A percentile compares a stretch with the other conserved stretches of the same genome.
Conservation (phyloP, 2,113 vertebrate species). For the Pitta sordida region DNA sequence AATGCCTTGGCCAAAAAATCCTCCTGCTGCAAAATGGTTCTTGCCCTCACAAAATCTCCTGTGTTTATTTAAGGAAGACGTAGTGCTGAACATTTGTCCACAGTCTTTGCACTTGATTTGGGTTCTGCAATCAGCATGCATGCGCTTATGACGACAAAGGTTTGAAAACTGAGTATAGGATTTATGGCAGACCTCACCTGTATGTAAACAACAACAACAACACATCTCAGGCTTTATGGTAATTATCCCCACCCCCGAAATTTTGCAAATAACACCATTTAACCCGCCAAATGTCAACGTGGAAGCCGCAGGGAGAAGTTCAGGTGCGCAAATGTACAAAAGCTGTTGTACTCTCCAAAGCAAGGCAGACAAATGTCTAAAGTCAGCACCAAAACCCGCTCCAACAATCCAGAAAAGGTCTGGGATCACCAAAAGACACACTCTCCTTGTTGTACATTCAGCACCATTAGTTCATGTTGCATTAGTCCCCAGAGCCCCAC, state of each 20-base stretch:
- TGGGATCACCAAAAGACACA: not conserved
- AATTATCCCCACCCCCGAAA: conserved; percentile 62
- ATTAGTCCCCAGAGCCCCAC: not conserved
- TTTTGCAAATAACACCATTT: conserved; percentile 68
- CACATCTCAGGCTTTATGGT: conserved; percentile 78
- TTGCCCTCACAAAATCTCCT: conserved; percentile 99
- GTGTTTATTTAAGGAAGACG: conserved; percentile 99
- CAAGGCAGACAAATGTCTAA: conserved; percentile 61
- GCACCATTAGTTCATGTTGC: fast-evolving
- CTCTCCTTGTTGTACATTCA: not conserved
- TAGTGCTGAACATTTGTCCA: conserved; percentile 99
- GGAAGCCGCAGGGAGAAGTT: conserved; percentile 16
- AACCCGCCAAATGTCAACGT: conserved; percentile 41
- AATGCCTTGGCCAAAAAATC: conserved; percentile 96
- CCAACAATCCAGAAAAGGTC: not conserved
- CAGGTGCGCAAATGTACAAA: conserved; percentile 21
- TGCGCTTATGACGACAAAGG: conserved; percentile 99
- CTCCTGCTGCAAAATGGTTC: conserved; percentile 97
- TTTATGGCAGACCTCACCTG: conserved; percentile 99
- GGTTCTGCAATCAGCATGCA: conserved; percentile 99
- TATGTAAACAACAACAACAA: conserved; percentile 79
- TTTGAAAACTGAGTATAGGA: conserved; percentile 99
- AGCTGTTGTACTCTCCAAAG: conserved; percentile 41
- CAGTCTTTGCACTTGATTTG: conserved; percentile 99
- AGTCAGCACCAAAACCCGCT: conserved; percentile 34